Base-by-base conservation (phyloP, 2,113 vertebrate species). In the Eolophus roseicapilla region DNA sequence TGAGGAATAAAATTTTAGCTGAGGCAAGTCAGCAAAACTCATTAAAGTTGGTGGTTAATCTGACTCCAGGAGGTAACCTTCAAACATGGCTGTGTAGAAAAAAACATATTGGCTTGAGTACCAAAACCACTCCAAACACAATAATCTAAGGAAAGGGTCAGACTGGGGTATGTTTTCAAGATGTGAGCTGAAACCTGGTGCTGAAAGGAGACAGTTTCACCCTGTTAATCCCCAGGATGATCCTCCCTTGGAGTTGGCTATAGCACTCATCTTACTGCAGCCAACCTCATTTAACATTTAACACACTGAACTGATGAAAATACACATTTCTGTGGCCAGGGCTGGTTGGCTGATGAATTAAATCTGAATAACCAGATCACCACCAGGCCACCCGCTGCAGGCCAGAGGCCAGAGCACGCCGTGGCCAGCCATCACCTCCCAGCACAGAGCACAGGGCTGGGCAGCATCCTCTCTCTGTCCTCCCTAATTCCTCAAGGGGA, bases 391-490 rank as follows among this genome's bases (percentile, higher is more conserved):
- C 97, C 98, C 98, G 82, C 95, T 92, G 74, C 83, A 92, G 3
- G 95, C 37, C 31, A 60, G 33, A 70, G 29, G 62, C 15, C 83
- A 92, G 86, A 94, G 97, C 94, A 98, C 93, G 2, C 92, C 68
- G 3, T 94, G 93, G 18, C 11, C 28, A 76, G 85, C 37, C 39
- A 97, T 97, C 86, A 98, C 97, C 93, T 97, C 97, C 96, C 98
- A 94, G 73, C 98, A 98, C 83, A 98, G 98, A 96, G 97, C 98
- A 82, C 94, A 89, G 13, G 97, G 95, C 57, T 97, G 97, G 60
- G 90, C 96, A 8, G 97, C 92, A 76, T 98, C 95, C 94, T 97
- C 98, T 94, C 92, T 97, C 95, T 1, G 0, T n/a, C 63, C 63
- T 69, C 60, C 23, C 25, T 24, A 33, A 43, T n/a, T 80, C 68